Evolutionary conservation across 2,888 invertebrate species (phyloP), one percentile per base, ranked within the genome.

Genomic region (Nysson spinosus): DNA sequence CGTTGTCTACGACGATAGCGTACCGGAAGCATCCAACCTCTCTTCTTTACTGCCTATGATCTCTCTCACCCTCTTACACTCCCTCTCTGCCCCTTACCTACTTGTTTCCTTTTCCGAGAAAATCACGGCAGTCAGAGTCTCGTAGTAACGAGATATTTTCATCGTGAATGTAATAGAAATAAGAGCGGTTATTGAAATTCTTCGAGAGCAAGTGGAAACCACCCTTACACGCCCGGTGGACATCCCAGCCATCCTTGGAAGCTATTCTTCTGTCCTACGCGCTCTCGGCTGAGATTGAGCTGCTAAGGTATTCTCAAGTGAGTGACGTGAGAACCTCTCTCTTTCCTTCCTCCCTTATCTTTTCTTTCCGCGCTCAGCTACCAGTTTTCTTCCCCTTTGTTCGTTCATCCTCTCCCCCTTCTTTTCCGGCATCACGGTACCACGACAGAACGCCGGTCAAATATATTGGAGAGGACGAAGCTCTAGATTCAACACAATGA

Each of bases 111-210:
- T 11, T 34, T 19, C 20, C 42, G 16, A 30, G 50, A 28, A 43
- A 57, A 37, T 54, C 44, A 55, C 64, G 62, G 62, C 61, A 69
- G 35, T 69, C 60, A 50, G 55, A 56, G 42, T 39, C 12, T 14
- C 17, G 55, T 16, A 39, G 19, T 65, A 58, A 71, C 65, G 49
- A 56, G 68, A 67, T 61, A 54, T 69, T 72, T 69, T 69, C 66
- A 72, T 54, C 70, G 52, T 17, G 64, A 34, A 50, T 56, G 69
- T 77, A 73, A 78, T 75, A 73, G 75, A 79, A 73, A 76, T 77
- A 76, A 79, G 75, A 77, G 75, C 72, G 73, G 69, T 82, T 82
- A 82, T 82, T 81, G 81, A 82, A 79, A 82, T 83, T 82, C 80
- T 78, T 80, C 34, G 52, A 68, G 72, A 51, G 52, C 73, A 49